A percentile compares a stretch with the other conserved stretches of the same genome.
Conservation (phyloP, 2,797 vertebrate genomes). For the Chloroceryle amazona region DNA sequence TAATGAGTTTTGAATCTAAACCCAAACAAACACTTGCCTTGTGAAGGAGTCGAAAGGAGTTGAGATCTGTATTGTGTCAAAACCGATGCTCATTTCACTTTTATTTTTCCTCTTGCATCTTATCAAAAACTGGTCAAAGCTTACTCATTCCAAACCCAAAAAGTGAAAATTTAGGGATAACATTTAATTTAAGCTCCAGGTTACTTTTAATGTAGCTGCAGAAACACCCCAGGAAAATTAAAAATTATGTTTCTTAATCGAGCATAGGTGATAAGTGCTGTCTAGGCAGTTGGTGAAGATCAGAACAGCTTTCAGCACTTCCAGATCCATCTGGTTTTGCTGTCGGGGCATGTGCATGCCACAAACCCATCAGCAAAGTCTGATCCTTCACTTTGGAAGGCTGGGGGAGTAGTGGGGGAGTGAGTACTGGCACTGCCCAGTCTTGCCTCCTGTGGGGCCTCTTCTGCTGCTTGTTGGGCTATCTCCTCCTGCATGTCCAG, state of each 20-base stretch:
- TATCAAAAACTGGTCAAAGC: neutral
- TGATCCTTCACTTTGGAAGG: neutral
- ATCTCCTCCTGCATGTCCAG: fast-evolving
- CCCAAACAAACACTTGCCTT: neutral
- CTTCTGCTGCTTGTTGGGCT: neutral
- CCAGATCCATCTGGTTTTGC: neutral
- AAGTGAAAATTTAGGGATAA: neutral
- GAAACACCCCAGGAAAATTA: neutral
- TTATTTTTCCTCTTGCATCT: neutral
- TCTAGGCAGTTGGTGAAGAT: neutral
- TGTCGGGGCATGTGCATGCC: fast-evolving
- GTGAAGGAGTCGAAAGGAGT: neutral
- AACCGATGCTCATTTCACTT: neutral
- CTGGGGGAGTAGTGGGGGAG: neutral
- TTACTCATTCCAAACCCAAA: neutral
- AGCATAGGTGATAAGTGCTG: fast-evolving
- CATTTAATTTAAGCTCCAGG: neutral
- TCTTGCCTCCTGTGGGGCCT: fast-evolving
- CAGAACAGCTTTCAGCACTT: neutral
- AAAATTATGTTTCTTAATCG: neutral
- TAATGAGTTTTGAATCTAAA: neutral
- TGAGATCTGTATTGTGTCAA: neutral
- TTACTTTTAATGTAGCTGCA: neutral
- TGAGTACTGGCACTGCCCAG: fast-evolving
- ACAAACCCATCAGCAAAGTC: neutral